Base-by-base conservation (phyloP, 2,888 invertebrate species). In the Bellardia pandia region DNA sequence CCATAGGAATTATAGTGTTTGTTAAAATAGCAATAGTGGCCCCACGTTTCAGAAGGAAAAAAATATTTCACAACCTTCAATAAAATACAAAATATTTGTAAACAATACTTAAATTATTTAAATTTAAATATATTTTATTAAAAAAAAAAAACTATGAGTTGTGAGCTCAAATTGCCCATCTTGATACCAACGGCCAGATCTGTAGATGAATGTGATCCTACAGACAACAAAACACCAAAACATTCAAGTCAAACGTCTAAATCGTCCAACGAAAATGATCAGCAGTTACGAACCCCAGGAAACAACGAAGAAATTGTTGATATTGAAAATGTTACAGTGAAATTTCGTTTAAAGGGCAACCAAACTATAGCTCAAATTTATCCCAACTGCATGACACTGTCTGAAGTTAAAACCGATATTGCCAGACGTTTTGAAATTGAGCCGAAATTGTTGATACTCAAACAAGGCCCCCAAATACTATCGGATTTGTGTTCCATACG, bases 401-500 rank as follows among this genome's bases (percentile, higher is more conserved):
- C 93, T 76, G 95, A 95, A 90, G 94, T 96, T 60, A 96, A 95
- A 91, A 94, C 94, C 89, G 95, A 95, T 89, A 93, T 96, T 60
- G 94, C 94, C 1, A 94, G 94, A 2, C 94, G 95, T 60, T 96
- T 96, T 90, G 94, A 94, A 91, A 93, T 95, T 1, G 94, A 95
- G 16, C 93, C 94, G 0, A 93, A 94, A 14, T 93, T 94, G 60
- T 91, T 96, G 58, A 92, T 94, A 0, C 89, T 96, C 3, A 92
- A 94, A 64, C 94, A 95, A 91, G 92, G 93, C 68, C 94, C 94
- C 4, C 92, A 91, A 13, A 92, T 93, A 40, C 81, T 93, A 0
- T 88, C 93, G 6, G 89, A 93, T 75, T 91, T 92, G 8, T 83
- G 90, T 9, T 88, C 90, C 48, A 89, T 94, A 13, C 88, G 90